Percentiles rank a stretch among this genome's conserved stretches.
These are phyloP conservation scores for Myodes glareolus DNA, from an alignment of 2,113 vertebrate species.

Conservation along the genomic window DNA sequence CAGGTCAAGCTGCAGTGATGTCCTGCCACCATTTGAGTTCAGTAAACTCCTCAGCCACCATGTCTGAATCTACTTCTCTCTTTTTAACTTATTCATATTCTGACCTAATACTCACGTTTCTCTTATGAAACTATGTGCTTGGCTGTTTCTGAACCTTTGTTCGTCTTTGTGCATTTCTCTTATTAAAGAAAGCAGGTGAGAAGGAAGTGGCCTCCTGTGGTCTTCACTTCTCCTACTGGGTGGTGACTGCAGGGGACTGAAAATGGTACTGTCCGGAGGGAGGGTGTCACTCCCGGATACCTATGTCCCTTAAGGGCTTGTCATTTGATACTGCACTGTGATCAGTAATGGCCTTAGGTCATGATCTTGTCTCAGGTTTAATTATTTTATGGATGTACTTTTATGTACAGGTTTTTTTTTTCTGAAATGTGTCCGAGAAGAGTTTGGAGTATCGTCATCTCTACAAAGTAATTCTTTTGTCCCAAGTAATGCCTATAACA, in stretches of 20 bases:
- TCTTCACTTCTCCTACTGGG: background rate
- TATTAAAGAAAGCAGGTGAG: slow-evolving; percentile 28
- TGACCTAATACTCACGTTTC: background rate
- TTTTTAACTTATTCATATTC: background rate
- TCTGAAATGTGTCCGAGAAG: slow-evolving; percentile 34
- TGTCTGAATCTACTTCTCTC: background rate
- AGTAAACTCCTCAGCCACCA: background rate
- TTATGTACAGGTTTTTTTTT: slow-evolving; percentile 37
- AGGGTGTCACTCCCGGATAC: background rate
- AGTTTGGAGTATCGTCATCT: slow-evolving; percentile 27
- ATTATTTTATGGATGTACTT: slow-evolving; percentile 28
- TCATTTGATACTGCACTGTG: background rate
- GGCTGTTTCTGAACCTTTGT: slow-evolving; percentile 14
- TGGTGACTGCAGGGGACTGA: background rate
- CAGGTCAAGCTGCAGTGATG: background rate
- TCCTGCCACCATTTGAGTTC: background rate
- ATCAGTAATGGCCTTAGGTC: background rate
- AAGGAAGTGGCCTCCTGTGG: background rate
- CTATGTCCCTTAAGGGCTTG: background rate
- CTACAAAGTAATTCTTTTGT: slow-evolving; percentile 51
- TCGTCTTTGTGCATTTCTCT: background rate
- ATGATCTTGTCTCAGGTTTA: slow-evolving; percentile 22
- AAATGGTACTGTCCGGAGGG: background rate
- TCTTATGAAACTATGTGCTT: background rate
- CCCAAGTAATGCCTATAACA: slow-evolving; percentile 1